Base-by-base conservation (phyloP, 2,797 vertebrate species). In the Nyctalus aviator region DNA sequence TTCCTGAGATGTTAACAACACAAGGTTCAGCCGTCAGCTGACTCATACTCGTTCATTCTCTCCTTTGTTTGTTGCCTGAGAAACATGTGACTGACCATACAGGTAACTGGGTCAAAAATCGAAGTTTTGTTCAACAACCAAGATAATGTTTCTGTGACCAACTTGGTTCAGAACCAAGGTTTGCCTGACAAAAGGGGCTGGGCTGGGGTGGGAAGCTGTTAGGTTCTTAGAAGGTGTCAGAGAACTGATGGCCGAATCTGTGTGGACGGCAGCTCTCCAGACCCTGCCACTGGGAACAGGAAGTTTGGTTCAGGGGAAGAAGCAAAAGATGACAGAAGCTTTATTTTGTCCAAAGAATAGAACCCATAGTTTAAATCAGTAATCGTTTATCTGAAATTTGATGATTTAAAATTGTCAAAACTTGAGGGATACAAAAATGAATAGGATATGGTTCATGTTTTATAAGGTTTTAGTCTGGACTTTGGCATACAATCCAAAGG, bases 401-500 rank as follows among this genome's bases (percentile, higher is more conserved):
- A 62, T 85, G 41, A 53, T 48, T 78, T 50, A 55, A 88, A 94
- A 91, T 71, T 35, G 71, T 75, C 12, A 78, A 64, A 77, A 79
- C 68, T 79, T 50, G 73, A 93, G 25, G 21, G n/a, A 2, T 48
- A 69, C 8, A 88, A 78, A 90, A 85, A 18, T 37, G 35, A 86
- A 15, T 46, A 81, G 35, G 57, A 4, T 69, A n/a, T 23, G 50
- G 71, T 23, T 37, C n/a, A 2, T 8, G 7, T 30, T 69, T 81
- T 73, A 9, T 90, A 18, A 57, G n/a, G 25, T 37, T 69, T 48
- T 71, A 71, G 50, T 83, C 53, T 76, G 7, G n/a, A 6, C 27
- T 84, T 69, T 59, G 77, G 27, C 57, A 2, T 62, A 21, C 3
- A 53, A 5, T 59, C 62, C 50, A 35, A 66, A 59, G 25, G 8